A percentile compares a stretch with the other conserved stretches of the same genome.
phyloP scores from a whole-genome alignment of 2,888 invertebrate genomes.

The Chelonus formosanus region DNA sequence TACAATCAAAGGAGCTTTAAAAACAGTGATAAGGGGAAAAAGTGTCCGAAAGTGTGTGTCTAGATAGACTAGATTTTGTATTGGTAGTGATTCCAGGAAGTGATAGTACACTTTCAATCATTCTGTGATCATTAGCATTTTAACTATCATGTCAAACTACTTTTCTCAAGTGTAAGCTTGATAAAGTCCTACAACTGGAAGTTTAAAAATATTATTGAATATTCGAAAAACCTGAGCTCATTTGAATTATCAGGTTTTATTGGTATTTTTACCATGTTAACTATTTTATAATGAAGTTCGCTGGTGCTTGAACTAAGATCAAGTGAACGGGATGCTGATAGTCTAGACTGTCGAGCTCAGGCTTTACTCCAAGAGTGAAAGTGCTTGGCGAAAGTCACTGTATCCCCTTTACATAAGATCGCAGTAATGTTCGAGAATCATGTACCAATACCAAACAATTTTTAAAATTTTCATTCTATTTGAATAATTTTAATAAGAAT shows the following conservation, averaged over 20 bases:
- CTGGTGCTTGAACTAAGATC: conserved; percentile 28
- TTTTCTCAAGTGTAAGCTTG: no score
- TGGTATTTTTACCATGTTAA: neutral
- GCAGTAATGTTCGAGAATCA: conserved; percentile 59
- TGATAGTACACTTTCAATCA: neutral
- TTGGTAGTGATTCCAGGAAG: conserved; percentile 13
- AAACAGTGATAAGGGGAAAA: conserved; percentile 4
- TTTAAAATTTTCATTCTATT: conserved; percentile 4
- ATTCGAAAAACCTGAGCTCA: no score
- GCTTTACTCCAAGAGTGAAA: conserved; percentile 58
- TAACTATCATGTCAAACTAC: no score
- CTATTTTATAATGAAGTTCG: conserved; percentile 1
- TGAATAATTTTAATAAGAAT: conserved; percentile 13
- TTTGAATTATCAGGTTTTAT: conserved; percentile 7
- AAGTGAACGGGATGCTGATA: conserved; percentile 63
- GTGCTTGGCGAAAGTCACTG: conserved; percentile 63
- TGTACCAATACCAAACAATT: conserved; percentile 19
- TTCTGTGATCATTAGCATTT: no score
- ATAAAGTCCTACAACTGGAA: no score
- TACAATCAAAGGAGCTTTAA: conserved; percentile 7
- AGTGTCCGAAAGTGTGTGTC: conserved; percentile 22
- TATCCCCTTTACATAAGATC: conserved; percentile 32
- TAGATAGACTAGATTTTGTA: conserved; percentile 11
- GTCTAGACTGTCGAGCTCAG: conserved; percentile 41
- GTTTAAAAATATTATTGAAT: no score